A percentile compares a stretch with the other conserved stretches of the same genome.
Evolutionary conservation across 2,888 invertebrate genomes (phyloP).

Genomic region (Parnassius glacialis): DNA sequence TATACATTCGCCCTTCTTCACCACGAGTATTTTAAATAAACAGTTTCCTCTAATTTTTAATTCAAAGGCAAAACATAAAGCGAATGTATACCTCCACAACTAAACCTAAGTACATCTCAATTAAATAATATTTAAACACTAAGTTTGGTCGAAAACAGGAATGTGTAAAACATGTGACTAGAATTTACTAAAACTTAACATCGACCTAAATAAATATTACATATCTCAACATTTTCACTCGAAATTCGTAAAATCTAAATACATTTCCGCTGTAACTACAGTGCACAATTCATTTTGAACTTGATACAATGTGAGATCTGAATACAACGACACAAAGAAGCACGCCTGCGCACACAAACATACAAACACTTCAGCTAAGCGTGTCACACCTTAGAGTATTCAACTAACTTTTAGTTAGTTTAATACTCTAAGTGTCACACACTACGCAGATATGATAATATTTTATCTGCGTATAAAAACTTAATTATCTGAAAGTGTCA

Average conservation of each 20-base stretch:
- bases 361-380: constrained; percentile 6
- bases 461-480: too few relatives aligned
- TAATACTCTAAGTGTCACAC: too few relatives aligned
- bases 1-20: constrained; percentile 13
- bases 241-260: constrained; percentile 48
- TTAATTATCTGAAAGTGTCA: too few relatives aligned
- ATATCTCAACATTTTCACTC: constrained; percentile 65
- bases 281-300: constrained; percentile 46
- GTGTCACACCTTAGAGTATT: too few relatives aligned
- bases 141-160: constrained; percentile 80
- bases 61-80: constrained; percentile 15
- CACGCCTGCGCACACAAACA: constrained; percentile 31
- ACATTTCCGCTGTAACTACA: constrained; percentile 36
- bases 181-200: constrained; percentile 81
- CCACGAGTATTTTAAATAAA: constrained; percentile 10
- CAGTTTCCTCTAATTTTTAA: background rate
- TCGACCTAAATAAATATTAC: constrained; percentile 75
- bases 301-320: constrained; percentile 68
- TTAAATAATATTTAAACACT: constrained; percentile 48
- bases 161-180: constrained; percentile 80
- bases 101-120: constrained; percentile 27
- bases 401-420: too few relatives aligned
- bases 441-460: too few relatives aligned
- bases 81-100: constrained; percentile 17
- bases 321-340: constrained; percentile 35